Evolutionary conservation across 2,888 invertebrate species (phyloP).

Genomic region (Tachina lurida): DNA sequence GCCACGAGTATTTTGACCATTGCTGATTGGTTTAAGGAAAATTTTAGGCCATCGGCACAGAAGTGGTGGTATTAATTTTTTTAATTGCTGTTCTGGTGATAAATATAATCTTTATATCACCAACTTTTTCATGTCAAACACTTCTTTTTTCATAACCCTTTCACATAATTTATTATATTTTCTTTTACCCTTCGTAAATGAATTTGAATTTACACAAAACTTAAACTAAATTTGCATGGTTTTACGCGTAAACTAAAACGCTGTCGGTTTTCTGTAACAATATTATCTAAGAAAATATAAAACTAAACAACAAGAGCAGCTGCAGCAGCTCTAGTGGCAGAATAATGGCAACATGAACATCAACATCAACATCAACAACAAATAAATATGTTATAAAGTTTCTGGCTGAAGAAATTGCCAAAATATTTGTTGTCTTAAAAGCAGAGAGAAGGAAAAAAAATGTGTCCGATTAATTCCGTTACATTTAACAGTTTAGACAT

Average conservation of each 20-base stretch:
- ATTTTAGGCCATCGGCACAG: no score
- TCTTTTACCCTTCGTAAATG: neutral
- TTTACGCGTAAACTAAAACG: conserved; percentile 49
- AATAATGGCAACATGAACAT: conserved; percentile 2
- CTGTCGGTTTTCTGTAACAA: conserved; percentile 26
- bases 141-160: neutral
- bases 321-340: neutral
- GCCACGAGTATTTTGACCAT: no score
- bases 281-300: conserved; percentile 38
- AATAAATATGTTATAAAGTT: conserved; percentile 34
- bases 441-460: neutral
- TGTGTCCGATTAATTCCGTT: conserved; percentile 79
- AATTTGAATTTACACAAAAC: conserved; percentile 38
- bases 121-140: neutral
- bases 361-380: conserved; percentile 4
- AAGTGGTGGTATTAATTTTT: no score
- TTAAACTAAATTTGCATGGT: conserved; percentile 54
- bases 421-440: neutral
- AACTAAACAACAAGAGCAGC: conserved; percentile 21
- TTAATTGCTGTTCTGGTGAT: no score
- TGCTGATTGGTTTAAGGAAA: no score
- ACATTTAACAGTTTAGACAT: conserved; percentile 78
- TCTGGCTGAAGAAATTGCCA: conserved; percentile 12
- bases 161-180: neutral
- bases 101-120: no score